A percentile compares a stretch with the other conserved stretches of the same genome.
phyloP scores from a whole-genome alignment of 2,888 invertebrate genomes.

The Steinernema hermaphroditum region DNA sequence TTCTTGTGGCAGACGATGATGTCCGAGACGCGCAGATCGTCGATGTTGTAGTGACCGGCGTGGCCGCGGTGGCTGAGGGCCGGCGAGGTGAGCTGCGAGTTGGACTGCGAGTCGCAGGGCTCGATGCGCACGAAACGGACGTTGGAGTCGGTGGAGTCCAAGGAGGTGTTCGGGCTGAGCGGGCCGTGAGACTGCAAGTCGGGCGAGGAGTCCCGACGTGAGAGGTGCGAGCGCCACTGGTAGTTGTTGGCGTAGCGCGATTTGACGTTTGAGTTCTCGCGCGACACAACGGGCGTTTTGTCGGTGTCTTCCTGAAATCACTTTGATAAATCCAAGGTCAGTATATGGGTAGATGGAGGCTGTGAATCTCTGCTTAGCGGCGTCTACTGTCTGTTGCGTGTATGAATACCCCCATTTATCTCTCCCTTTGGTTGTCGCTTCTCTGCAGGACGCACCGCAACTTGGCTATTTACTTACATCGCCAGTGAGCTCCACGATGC shows the following conservation, averaged over 20 bases:
- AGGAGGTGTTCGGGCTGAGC: background rate
- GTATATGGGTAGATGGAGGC: no score
- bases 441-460: background rate
- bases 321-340: background rate
- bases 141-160: conserved; percentile 13
- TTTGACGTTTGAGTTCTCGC: conserved; percentile 54
- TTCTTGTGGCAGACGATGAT: conserved; percentile 40
- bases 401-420: no score
- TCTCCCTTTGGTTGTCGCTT: no score
- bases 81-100: conserved; percentile 13
- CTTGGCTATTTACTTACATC: no score
- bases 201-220: conserved; percentile 20
- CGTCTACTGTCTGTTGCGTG: no score
- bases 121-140: conserved; percentile 23
- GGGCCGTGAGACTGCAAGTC: background rate
- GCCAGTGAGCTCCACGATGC: conserved; percentile 16
- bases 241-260: conserved; percentile 40
- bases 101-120: conserved; percentile 27
- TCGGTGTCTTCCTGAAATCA: conserved; percentile 35
- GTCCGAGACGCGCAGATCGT: conserved; percentile 39
- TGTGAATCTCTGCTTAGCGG: no score
- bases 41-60: conserved; percentile 24
- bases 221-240: conserved; percentile 40
- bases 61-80: background rate
- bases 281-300: conserved; percentile 43